Percentiles rank a stretch among this genome's conserved stretches.
Conservation (phyloP, 2,888 invertebrate species). For the Euplagia quadripunctaria region DNA sequence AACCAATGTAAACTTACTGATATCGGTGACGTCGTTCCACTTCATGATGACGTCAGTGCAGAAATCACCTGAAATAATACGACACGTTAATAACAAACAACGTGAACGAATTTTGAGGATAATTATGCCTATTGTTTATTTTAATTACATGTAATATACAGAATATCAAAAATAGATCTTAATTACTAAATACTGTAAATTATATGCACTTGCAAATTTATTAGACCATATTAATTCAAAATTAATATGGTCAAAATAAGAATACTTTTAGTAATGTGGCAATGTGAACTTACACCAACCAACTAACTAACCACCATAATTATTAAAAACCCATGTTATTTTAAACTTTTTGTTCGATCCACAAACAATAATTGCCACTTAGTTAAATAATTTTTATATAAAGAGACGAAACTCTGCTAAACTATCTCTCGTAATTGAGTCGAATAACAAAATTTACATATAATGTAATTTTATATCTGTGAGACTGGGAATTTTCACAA, state of each 20-base stretch:
- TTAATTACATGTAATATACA: neutral
- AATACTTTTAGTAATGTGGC: no score
- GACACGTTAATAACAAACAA: neutral
- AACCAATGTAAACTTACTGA: constrained; percentile 71
- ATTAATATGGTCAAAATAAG: neutral
- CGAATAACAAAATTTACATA: constrained; percentile 70
- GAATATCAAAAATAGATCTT: neutral
- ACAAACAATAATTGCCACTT: neutral
- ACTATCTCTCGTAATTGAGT: constrained; percentile 56
- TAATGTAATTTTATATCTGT: constrained; percentile 71
- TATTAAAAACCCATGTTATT: neutral
- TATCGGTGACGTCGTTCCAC: constrained; percentile 85
- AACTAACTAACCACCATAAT: no score
- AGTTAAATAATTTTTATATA: constrained; percentile 1
- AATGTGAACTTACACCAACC: no score
- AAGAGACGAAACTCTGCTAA: constrained; percentile 27
- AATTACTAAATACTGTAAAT: neutral
- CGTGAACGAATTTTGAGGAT: no score
- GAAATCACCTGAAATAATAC: constrained; percentile 78
- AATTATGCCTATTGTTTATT: neutral
- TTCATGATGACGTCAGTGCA: constrained; percentile 85
- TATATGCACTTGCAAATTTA: no score
- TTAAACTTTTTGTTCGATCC: neutral
- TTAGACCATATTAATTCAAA: neutral
- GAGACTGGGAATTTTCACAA: constrained; percentile 75